Conservation (phyloP, 1,140 invertebrate species). For the Brachionus rotundiformis region DNA sequence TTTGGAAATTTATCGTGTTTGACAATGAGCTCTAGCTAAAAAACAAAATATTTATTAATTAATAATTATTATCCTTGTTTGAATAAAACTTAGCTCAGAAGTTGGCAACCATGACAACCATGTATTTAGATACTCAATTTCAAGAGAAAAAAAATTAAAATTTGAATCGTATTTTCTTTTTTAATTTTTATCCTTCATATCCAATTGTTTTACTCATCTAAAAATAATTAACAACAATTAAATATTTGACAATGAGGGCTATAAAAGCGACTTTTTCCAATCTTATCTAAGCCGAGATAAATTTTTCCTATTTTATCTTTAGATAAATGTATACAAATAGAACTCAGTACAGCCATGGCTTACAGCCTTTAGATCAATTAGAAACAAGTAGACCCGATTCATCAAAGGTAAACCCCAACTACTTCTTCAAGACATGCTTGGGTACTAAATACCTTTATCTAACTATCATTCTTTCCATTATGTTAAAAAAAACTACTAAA, state of each 20-base stretch:
- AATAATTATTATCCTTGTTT: conserved; percentile 48
- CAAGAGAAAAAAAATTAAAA: background rate
- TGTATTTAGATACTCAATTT: background rate
- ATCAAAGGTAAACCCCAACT: conserved; percentile 28
- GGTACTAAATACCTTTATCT: background rate
- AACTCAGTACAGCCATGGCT: background rate
- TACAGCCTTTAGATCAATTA: background rate
- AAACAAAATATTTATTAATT: conserved; percentile 47
- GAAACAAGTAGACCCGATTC: conserved; percentile 30
- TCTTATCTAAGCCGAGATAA: background rate
- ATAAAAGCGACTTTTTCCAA: background rate
- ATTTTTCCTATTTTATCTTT: background rate
- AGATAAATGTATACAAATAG: conserved; percentile 1
- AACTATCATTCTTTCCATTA: no score
- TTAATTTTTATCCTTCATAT: background rate
- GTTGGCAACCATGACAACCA: background rate
- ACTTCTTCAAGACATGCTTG: background rate
- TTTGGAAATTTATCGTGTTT: background rate
- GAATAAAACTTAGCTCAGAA: background rate
- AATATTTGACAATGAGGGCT: background rate
- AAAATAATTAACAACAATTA: conserved; percentile 2
- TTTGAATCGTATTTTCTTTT: conserved; percentile 2
- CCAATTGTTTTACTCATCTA: background rate
- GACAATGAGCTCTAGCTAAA: background rate
- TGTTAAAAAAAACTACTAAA: no score